Percentiles rank a stretch among this genome's conserved stretches.
phyloP scores from a whole-genome alignment of 2,888 invertebrate genomes.

The Harmothoe impar region DNA sequence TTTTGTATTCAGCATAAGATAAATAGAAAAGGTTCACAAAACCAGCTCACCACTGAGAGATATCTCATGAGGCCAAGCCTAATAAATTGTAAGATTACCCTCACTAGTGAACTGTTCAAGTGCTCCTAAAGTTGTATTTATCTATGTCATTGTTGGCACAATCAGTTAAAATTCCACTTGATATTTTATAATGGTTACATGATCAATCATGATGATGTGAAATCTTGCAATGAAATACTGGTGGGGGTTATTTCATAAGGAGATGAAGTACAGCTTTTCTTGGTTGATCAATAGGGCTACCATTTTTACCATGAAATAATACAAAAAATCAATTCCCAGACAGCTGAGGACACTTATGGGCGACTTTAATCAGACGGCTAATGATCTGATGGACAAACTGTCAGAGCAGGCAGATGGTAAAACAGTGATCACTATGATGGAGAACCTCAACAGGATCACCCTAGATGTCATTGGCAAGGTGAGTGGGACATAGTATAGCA shows the following conservation, averaged over 20 bases:
- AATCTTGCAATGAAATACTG: too few relatives aligned
- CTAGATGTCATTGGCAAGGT: too few relatives aligned
- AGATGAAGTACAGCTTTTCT: too few relatives aligned
- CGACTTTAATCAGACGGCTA: not conserved
- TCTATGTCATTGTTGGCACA: not conserved
- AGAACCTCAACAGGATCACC: too few relatives aligned
- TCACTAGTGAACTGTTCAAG: not conserved
- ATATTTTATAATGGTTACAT: not conserved
- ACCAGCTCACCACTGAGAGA: not conserved
- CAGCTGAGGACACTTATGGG: not conserved
- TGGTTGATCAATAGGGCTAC: too few relatives aligned
- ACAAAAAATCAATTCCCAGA: not conserved
- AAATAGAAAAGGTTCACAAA: not conserved
- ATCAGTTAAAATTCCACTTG: not conserved
- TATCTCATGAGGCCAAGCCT: not conserved
- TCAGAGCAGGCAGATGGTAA: not conserved
- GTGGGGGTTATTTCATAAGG: too few relatives aligned
- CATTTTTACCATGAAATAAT: too few relatives aligned
- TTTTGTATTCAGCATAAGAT: not conserved
- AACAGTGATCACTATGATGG: not conserved
- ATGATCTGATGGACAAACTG: conserved; percentile 20
- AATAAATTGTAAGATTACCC: not conserved
- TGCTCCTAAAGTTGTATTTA: not conserved
- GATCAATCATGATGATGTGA: too few relatives aligned
- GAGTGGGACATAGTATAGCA: not conserved